Conservation (phyloP, 2,888 invertebrate species). For the Pristionchus exspectatus region DNA sequence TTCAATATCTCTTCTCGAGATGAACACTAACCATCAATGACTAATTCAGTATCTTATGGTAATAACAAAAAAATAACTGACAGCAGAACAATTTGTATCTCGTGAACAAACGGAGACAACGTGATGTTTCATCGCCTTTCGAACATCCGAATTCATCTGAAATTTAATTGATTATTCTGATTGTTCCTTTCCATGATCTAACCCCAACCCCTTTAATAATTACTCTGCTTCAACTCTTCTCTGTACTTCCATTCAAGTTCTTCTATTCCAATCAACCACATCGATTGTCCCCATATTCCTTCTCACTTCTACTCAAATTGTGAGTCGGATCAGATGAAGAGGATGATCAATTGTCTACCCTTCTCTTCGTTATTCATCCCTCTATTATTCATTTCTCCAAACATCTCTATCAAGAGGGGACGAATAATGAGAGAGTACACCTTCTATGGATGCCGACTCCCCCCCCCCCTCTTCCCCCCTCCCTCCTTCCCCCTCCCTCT, state of each 20-base stretch:
- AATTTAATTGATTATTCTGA: slow-evolving; percentile 56
- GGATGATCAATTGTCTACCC: background rate
- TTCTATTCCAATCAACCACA: background rate
- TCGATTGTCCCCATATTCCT: background rate
- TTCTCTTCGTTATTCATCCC: background rate
- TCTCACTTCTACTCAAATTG: no score
- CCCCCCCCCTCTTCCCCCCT: background rate
- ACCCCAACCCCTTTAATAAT: background rate
- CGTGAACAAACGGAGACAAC: slow-evolving; percentile 75
- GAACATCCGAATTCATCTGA: slow-evolving; percentile 72
- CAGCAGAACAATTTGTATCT: slow-evolving; percentile 73
- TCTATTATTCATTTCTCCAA: slow-evolving; percentile 1
- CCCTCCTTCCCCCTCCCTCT: background rate
- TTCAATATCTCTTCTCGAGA: background rate
- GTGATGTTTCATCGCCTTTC: slow-evolving; percentile 73
- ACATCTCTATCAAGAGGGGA: background rate
- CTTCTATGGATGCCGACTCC: background rate
- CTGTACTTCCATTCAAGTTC: background rate
- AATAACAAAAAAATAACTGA: slow-evolving; percentile 58
- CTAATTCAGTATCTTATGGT: no score
- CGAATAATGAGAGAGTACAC: background rate
- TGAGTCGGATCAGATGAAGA: slow-evolving; percentile 8
- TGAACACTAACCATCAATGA: no score
- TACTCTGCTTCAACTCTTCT: background rate
- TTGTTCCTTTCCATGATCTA: background rate